phyloP scores from a whole-genome alignment of 2,888 invertebrate genomes.

The Hemaris fuciformis region DNA sequence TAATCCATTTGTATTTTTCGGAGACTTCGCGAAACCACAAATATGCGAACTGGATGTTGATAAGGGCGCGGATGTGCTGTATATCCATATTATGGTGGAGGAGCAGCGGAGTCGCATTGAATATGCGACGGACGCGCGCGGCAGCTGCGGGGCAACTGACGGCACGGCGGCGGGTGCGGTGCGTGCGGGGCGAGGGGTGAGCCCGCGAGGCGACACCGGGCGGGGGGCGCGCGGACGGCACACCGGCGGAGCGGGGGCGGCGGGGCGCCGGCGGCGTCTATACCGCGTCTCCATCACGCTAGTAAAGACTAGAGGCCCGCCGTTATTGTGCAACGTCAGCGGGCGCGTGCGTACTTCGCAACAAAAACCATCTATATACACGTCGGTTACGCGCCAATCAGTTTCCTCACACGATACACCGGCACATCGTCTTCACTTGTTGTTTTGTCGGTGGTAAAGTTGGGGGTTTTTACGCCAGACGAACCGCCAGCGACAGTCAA shows the following conservation, averaged over 20 bases:
- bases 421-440: background rate
- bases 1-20: constrained; percentile 80
- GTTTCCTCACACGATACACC: background rate
- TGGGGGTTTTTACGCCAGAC: background rate
- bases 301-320: background rate
- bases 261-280: constrained; percentile 54
- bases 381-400: background rate
- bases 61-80: constrained; percentile 74
- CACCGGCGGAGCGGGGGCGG: constrained; percentile 16
- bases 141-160: constrained; percentile 77
- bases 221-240: too few relatives aligned
- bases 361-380: constrained; percentile 7
- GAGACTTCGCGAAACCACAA: constrained; percentile 78
- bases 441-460: background rate
- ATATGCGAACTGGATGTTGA: constrained; percentile 75
- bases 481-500: constrained; percentile 28
- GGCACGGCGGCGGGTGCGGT: constrained; percentile 37
- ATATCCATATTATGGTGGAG: constrained; percentile 77
- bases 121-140: constrained; percentile 76
- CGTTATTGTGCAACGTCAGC: constrained; percentile 75
- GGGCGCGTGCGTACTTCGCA: constrained; percentile 59
- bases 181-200: constrained; percentile 29
- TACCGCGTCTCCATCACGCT: constrained; percentile 53
- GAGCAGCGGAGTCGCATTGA: constrained; percentile 68
- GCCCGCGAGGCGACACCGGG: constrained; percentile 21